These are phyloP conservation scores for Hoplodrina ambigua DNA, from an alignment of 2,888 invertebrate genomes.

Conservation along the genomic window DNA sequence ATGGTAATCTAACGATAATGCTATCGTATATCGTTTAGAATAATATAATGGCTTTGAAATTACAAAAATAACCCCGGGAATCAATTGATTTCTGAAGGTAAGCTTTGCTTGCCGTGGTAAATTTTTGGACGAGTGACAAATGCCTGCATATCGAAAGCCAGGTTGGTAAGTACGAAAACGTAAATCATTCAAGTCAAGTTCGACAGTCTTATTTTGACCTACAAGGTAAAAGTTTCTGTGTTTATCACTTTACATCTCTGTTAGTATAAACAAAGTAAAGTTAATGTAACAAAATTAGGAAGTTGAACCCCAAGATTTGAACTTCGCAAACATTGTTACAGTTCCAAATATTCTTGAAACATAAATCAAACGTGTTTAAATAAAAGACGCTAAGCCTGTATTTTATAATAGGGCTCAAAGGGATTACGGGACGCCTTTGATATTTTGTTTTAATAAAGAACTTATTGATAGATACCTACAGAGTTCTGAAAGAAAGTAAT, in stretches of 20 bases:
- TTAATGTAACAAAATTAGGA: conserved; percentile 39
- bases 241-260: not conserved
- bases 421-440: conserved; percentile 22
- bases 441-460: conserved; percentile 28
- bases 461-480: conserved; percentile 9
- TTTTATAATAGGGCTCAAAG: conserved; percentile 38
- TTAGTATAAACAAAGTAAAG: conserved; percentile 15
- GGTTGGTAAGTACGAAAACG: too few relatives aligned
- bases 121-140: too few relatives aligned
- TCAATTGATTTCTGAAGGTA: too few relatives aligned
- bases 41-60: too few relatives aligned
- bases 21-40: too few relatives aligned
- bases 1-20: too few relatives aligned
- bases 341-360: conserved; percentile 29
- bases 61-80: too few relatives aligned
- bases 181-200: too few relatives aligned
- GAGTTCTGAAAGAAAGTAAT: not conserved
- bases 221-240: not conserved
- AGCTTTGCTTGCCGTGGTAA: too few relatives aligned
- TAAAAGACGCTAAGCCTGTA: conserved; percentile 25
- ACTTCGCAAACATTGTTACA: conserved; percentile 38
- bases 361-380: conserved; percentile 44
- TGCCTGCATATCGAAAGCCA: too few relatives aligned
- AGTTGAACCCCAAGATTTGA: conserved; percentile 16
- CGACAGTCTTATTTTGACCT: too few relatives aligned